A percentile compares a stretch with the other conserved stretches of the same genome.
phyloP scores from a whole-genome alignment of 92 coral and sea anemone genomes.

The Phenganax marumi region DNA sequence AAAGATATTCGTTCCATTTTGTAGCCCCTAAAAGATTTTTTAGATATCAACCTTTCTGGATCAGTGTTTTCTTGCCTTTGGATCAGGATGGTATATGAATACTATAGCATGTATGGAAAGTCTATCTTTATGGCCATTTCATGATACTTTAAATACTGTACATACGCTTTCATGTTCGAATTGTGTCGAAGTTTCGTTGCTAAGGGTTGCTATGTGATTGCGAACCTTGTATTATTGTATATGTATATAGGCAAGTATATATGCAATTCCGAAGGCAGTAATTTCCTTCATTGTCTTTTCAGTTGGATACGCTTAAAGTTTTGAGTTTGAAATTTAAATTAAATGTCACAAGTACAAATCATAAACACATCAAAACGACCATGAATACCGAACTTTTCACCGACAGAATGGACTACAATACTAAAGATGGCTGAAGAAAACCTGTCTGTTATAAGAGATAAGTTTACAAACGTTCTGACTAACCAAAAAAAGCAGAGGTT shows the following conservation, averaged over 20 bases:
- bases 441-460: neutral
- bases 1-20: neutral
- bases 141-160: neutral
- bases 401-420: conserved; percentile 44
- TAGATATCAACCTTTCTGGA: neutral
- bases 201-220: neutral
- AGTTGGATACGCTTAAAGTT: neutral
- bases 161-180: neutral
- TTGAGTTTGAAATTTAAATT: neutral
- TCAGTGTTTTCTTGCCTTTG: neutral
- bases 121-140: no score
- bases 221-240: neutral
- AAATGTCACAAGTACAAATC: no score
- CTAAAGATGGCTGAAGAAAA: conserved; percentile 25
- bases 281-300: neutral
- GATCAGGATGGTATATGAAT: neutral
- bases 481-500: conserved; percentile 27
- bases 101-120: neutral
- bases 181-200: neutral
- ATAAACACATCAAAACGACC: conserved; percentile 17
- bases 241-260: neutral
- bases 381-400: conserved; percentile 41
- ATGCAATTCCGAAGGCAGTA: no score
- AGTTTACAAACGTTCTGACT: conserved; percentile 18
- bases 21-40: neutral